Evolutionary conservation across 2,113 vertebrate species (phyloP), one percentile per base, ranked within the genome.

Genomic region (Ailurus styani): DNA sequence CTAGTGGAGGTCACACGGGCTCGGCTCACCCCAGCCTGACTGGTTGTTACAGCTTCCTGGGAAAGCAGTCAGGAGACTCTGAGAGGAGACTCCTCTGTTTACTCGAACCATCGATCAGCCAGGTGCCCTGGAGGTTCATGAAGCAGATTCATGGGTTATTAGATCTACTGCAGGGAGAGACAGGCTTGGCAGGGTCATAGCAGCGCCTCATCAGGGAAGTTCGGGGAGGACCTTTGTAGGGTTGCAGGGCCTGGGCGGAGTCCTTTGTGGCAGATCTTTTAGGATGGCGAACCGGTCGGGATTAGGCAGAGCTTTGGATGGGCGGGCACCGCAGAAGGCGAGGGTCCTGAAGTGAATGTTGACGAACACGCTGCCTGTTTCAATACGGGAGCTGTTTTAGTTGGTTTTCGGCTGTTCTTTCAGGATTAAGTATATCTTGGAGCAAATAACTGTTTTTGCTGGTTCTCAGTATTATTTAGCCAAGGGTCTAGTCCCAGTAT

Each of bases 271-370:
- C 50, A 68, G 29, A 45, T 45, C 72, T 86, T 79, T 81, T 25
- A 34, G 21, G 25, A 29, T 21, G 7, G 40, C 18, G 21, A 18
- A 5, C 52, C 40, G 87, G 18, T 18, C 15, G 12, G 12, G 64
- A 10, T 8, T 10, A 52, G 5, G 6, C 13, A 15, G 25, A 55
- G 66, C 20, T 83, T 62, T 68, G 29, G 47, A 11, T 21, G 14
- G 54, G 40, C 20, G 60, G 25, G 70, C 25, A 5, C 45, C 2
- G 68, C 15, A 1, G 10, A 20, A 10, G 62, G 10, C 0, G 0
- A 42, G 50, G 37, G 13, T 7, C 47, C 12, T 0, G 2, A 57
- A 6, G 34, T 14, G 47, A 55, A 2, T 81, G 54, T 23, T 50
- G 25, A 1, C n/a, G 29, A 57, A 27, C 31, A 29, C 2, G 0